phyloP scores from a whole-genome alignment of 2,888 invertebrate genomes.

The Agrypnus murinus region DNA sequence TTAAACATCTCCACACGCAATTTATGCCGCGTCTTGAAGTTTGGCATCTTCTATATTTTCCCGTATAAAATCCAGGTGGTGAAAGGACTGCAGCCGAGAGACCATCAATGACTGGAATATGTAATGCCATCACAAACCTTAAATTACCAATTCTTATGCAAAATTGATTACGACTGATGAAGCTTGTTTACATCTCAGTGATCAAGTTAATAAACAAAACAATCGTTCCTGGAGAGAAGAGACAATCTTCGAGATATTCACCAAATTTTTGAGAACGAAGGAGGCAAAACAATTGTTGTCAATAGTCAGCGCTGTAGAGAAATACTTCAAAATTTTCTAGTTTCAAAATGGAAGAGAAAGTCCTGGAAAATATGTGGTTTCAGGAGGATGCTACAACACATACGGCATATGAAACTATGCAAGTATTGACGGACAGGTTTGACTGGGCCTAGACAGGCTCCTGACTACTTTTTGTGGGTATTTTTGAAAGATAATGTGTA shows the following conservation, averaged over 20 bases:
- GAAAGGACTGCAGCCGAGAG: not conserved
- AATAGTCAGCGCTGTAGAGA: not conserved
- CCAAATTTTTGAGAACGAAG: not conserved
- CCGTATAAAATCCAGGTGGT: no score
- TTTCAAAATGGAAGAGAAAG: not conserved
- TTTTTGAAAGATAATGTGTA: not conserved
- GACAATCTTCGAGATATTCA: no score
- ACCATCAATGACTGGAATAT: not conserved
- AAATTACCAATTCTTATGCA: not conserved
- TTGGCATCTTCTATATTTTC: no score
- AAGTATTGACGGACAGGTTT: not conserved
- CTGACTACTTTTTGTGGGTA: not conserved
- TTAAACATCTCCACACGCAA: not conserved
- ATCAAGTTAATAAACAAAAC: no score
- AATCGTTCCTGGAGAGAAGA: no score
- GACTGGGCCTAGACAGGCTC: not conserved
- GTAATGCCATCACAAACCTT: not conserved
- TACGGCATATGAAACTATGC: not conserved
- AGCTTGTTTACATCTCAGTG: no score
- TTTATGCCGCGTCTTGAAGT: no score
- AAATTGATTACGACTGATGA: no score
- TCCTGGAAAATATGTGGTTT: not conserved
- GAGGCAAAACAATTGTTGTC: not conserved
- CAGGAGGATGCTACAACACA: not conserved
- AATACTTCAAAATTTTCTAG: no score